Evolutionary conservation across 2,113 vertebrate species (phyloP).

Genomic region (Clarias gariepinus): DNA sequence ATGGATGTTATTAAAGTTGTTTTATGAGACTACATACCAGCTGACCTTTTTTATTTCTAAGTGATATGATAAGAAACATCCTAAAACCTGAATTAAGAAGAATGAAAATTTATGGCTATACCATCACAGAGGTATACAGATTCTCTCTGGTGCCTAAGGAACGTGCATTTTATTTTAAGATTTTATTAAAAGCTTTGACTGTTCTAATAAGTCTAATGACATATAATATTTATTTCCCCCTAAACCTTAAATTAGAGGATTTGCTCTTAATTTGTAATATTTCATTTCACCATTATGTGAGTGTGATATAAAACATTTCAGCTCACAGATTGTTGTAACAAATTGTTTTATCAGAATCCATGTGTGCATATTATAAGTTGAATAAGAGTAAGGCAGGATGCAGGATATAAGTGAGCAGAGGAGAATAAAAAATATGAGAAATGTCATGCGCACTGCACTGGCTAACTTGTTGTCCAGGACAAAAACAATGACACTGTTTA

Average conservation of each 20-base stretch:
- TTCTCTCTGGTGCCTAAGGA: background rate
- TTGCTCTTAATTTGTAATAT: background rate
- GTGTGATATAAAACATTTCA: background rate
- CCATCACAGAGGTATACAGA: background rate
- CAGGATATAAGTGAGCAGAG: background rate
- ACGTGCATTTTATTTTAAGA: background rate
- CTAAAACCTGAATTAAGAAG: background rate
- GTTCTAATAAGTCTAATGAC: background rate
- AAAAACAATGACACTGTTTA: background rate
- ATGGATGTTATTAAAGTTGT: background rate
- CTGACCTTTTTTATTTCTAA: background rate
- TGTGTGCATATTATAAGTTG: background rate
- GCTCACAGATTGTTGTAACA: background rate
- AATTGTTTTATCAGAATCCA: background rate
- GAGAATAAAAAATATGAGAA: background rate
- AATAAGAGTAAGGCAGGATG: background rate
- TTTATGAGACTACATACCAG: background rate
- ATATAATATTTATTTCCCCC: background rate
- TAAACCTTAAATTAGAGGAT: background rate
- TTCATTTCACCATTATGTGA: background rate
- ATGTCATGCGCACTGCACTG: background rate
- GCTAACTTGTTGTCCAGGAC: background rate
- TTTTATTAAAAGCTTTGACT: background rate
- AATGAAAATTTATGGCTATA: background rate
- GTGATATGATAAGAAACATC: background rate